Base-by-base conservation (phyloP, 2,888 invertebrate species). In the Drosophila birchii region DNA sequence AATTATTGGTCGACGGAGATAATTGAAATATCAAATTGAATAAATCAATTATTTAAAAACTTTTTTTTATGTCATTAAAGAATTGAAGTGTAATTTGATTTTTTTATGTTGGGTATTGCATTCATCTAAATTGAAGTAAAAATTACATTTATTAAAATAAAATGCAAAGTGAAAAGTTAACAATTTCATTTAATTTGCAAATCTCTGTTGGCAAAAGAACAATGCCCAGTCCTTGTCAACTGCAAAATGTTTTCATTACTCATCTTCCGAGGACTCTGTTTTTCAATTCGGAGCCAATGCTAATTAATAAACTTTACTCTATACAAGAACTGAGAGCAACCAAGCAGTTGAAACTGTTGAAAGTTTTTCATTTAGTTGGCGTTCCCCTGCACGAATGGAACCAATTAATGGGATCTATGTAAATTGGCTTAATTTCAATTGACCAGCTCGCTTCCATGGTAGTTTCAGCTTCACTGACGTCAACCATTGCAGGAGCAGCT, bases 371-470 rank as follows among this genome's bases (percentile, higher is more conserved):
- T 20, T 62, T n/a, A 47, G 29, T n/a, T 55, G 75, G 5, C 47
- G 75, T 38, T 57, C 26, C 23, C 43, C 47, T 63, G 59, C 77
- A 70, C 71, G 70, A 75, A 61, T 71, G 66, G 60, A 34, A 36
- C 68, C 66, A 61, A 70, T 74, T 82, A 64, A 72, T 56, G 39
- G 59, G 20, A 73, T 54, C 72, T 69, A 69, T 67, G 59, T 39
- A 64, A 76, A 83, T 76, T 83, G 80, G 66, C 36, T 74, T 54
- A 64, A 74, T 75, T 78, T 74, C 66, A 78, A 76, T 75, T 86
- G 71, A 43, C 59, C 36, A 75, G 23, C 47, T 51, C 59, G 51
- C 39, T 29, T 47, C 60, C 47, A 70, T 62, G 53, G 54, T 51
- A 49, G 58, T 63, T 57, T 58, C 51, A 26, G 66, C 58, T 49